Evolutionary conservation across 2,888 invertebrate genomes (phyloP).

Genomic region (Heliothis peltigera): DNA sequence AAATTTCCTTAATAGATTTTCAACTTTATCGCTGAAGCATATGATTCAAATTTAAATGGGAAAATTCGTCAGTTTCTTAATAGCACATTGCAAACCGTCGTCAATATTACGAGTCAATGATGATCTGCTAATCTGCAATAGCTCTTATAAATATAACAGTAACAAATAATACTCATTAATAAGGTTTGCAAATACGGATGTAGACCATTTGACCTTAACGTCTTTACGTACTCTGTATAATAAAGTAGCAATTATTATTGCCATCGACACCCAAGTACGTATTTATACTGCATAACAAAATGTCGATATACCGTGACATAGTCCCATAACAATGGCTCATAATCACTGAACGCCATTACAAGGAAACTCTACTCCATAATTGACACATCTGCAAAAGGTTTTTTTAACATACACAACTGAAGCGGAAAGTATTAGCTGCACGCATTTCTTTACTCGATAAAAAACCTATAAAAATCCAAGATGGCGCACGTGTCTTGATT

Average conservation of each 20-base stretch:
- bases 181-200: conserved; percentile 18
- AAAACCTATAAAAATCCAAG: conserved; percentile 56
- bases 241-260: conserved; percentile 29
- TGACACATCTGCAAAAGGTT: conserved; percentile 71
- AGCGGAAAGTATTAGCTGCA: conserved; percentile 84
- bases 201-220: conserved; percentile 21
- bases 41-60: too few relatives aligned
- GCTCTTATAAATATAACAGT: background rate
- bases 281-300: conserved; percentile 38
- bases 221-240: conserved; percentile 19
- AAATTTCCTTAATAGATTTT: too few relatives aligned
- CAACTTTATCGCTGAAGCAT: too few relatives aligned
- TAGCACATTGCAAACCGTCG: too few relatives aligned
- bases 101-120: too few relatives aligned
- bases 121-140: too few relatives aligned
- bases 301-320: conserved; percentile 63
- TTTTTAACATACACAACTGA: conserved; percentile 71
- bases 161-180: background rate
- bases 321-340: conserved; percentile 65
- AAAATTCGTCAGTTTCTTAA: too few relatives aligned
- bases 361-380: conserved; percentile 72
- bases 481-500: conserved; percentile 76
- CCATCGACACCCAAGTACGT: conserved; percentile 22
- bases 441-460: conserved; percentile 75
- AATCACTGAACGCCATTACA: conserved; percentile 62